Evolutionary conservation across 2,888 invertebrate genomes (phyloP).

Genomic region (Brachypalpus laphriformis): DNA sequence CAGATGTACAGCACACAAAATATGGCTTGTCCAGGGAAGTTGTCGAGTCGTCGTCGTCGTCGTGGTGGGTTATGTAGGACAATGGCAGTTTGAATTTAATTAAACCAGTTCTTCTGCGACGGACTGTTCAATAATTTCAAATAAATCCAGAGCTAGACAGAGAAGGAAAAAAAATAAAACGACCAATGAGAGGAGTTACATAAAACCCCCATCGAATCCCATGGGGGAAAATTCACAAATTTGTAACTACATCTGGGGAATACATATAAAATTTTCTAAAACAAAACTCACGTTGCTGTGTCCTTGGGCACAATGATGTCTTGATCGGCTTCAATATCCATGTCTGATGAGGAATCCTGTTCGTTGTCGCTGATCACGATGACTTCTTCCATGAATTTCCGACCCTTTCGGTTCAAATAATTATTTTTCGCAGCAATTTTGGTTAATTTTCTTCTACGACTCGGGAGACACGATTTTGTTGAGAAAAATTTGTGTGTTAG

Average conservation of each 20-base stretch:
- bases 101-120: constrained; percentile 41
- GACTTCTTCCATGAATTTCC: constrained; percentile 77
- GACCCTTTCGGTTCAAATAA: constrained; percentile 56
- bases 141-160: background rate
- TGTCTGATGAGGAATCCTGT: constrained; percentile 76
- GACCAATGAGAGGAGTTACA: constrained; percentile 28
- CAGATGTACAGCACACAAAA: constrained; percentile 1
- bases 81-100: constrained; percentile 21
- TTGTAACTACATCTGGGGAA: no score
- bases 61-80: background rate
- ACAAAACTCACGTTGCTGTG: constrained; percentile 77
- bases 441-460: background rate
- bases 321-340: constrained; percentile 76
- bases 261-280: no score
- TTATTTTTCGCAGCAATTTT: constrained; percentile 53
- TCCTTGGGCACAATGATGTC: constrained; percentile 77
- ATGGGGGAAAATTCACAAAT: background rate
- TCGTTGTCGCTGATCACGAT: constrained; percentile 77
- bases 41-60: background rate
- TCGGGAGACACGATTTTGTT: constrained; percentile 46
- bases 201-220: constrained; percentile 23
- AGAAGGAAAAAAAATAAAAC: background rate
- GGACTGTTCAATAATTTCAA: constrained; percentile 2
- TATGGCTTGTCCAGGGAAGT: background rate
- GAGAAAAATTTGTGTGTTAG: constrained; percentile 3